Evolutionary conservation across 1,140 invertebrate genomes (phyloP), one percentile per base, ranked within the genome.

Genomic region (Steinernema feltiae): DNA sequence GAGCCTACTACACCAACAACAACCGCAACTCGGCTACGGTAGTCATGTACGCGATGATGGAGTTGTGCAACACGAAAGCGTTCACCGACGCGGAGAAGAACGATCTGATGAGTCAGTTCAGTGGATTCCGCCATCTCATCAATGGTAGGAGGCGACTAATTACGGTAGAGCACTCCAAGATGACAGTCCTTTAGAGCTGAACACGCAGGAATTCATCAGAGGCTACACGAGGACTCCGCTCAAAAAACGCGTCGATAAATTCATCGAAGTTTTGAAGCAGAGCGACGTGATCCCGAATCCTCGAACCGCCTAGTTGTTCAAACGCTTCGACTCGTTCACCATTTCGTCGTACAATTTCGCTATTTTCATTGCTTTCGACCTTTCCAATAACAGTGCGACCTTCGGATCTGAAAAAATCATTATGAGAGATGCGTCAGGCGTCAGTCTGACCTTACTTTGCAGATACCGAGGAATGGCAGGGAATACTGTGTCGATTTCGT

Each of bases 1-100:
- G 53, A 15, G 15, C 53, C 53, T 63, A 63, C 53, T 63, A 63
- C 53, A 63, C 24, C 53, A 63, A 63, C 53, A 63, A 63, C 12
- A 63, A 63, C 53, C 53, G 53, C 15, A 63, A 63, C 7, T 63
- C 53, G 12, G 53, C 53, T 27, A 63, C 53, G 12, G 24, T 27
- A 27, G 15, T 63, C 53, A 63, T 63, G 53, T 63, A n/a, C 24
- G 24, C 24, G 2, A 12, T 63, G 12, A 63, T 63, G 53, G 53
- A 63, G 3, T 27, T 63, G 12, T 12, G 3, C 53, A 27, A n/a
- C 2, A 27, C 53, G 24, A 12, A 12, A 3, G 53, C 53, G 2
- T 63, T 63, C 24, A 63, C 12, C 53, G 24, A 15, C 24, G 24
- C 7, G 53, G 3, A 63, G 24, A 63, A 63, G 24, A 3, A 12